Evolutionary conservation across 2,113 vertebrate species (phyloP).

Genomic region (Riparia riparia): DNA sequence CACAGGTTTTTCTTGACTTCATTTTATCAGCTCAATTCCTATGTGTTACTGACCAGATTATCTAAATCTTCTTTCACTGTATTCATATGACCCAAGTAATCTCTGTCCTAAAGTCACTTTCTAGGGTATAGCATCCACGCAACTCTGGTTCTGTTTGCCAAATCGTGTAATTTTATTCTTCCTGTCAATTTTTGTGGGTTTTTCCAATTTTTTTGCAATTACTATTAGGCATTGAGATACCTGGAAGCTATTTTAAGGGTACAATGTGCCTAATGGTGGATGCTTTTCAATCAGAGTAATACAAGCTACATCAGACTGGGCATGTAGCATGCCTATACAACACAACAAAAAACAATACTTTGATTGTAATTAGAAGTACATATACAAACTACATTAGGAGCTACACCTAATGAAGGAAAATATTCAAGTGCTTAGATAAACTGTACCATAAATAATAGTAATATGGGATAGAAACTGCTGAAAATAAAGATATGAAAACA

Average conservation of each 20-base stretch:
- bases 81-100: background rate
- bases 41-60: background rate
- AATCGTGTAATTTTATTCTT: background rate
- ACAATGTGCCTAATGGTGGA: background rate
- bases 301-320: background rate
- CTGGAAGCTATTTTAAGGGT: background rate
- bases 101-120: background rate
- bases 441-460: background rate
- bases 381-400: background rate
- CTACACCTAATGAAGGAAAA: background rate
- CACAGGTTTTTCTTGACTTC: background rate
- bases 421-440: background rate
- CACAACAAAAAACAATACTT: background rate
- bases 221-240: background rate
- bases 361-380: background rate
- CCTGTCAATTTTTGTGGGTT: background rate
- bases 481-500: background rate
- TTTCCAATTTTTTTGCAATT: background rate
- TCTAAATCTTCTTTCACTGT: background rate
- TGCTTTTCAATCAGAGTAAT: background rate
- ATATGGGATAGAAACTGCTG: background rate
- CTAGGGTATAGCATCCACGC: accelerated
- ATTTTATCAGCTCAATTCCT: background rate
- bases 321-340: background rate
- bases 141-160: background rate